These are phyloP conservation scores for Megalurothrips usitatus DNA, from an alignment of 2,888 invertebrate species.

Conservation along the genomic window DNA sequence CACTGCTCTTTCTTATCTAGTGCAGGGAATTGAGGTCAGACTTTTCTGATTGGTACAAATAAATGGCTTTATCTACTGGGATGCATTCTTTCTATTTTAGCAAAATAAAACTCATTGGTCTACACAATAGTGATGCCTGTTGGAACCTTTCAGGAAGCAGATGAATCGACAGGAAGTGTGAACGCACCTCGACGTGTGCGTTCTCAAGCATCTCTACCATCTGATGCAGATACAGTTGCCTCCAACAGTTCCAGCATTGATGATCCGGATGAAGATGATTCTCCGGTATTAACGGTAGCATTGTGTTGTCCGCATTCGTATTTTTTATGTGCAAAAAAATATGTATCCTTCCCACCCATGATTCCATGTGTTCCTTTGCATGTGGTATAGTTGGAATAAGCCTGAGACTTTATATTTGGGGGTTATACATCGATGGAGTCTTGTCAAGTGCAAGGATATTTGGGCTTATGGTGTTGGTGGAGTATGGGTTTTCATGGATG, in stretches of 20 bases:
- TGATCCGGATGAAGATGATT: conserved; percentile 11
- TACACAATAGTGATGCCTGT: neutral
- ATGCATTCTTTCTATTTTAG: no score
- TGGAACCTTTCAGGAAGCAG: conserved; percentile 3
- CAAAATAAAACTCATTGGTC: no score
- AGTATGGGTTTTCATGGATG: no score
- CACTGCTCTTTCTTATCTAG: neutral
- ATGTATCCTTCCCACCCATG: neutral
- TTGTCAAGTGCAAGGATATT: no score
- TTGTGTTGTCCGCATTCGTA: neutral
- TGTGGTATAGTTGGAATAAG: neutral
- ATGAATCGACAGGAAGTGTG: conserved; percentile 2
- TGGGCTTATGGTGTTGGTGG: no score
- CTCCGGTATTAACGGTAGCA: neutral
- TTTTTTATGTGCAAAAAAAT: neutral
- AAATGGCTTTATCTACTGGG: no score
- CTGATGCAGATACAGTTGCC: neutral
- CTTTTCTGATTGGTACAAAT: neutral
- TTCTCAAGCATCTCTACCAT: neutral
- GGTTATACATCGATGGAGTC: no score
- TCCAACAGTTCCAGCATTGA: conserved; percentile 15
- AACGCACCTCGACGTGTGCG: neutral
- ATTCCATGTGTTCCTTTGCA: neutral
- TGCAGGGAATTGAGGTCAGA: neutral
- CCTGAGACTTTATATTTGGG: no score